phyloP scores from a whole-genome alignment of 2,888 invertebrate species.

The Drosophila kuntzei region DNA sequence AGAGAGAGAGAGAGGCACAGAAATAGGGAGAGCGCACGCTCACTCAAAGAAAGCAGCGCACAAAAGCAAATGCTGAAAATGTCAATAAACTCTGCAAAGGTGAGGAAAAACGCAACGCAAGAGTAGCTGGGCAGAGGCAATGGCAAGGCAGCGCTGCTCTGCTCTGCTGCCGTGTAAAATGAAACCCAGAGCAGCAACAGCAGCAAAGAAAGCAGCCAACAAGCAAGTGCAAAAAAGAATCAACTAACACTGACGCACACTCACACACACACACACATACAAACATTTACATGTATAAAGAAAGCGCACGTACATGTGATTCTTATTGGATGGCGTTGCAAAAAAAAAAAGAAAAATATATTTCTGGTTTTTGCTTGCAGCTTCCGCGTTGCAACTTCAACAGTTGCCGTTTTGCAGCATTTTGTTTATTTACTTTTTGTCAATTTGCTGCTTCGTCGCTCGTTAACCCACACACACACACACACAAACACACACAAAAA shows the following conservation, averaged over 20 bases:
- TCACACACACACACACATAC: slow-evolving; percentile 1
- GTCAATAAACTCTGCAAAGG: slow-evolving; percentile 82
- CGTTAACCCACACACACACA: slow-evolving; percentile 53
- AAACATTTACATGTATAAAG: slow-evolving; percentile 34
- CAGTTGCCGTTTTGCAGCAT: slow-evolving; percentile 66
- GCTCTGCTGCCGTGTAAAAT: slow-evolving; percentile 62
- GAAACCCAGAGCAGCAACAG: slow-evolving; percentile 54
- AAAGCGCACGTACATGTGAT: slow-evolving; percentile 65
- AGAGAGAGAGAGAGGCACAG: slow-evolving; percentile 23
- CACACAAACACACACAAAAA: too few species aligned
- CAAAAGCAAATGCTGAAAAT: slow-evolving; percentile 79
- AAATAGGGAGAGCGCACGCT: slow-evolving; percentile 66
- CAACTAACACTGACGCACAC: slow-evolving; percentile 35
- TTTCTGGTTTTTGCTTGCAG: slow-evolving; percentile 72
- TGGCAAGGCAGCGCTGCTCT: slow-evolving; percentile 31
- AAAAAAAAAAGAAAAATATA: slow-evolving; percentile 36
- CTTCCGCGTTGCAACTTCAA: slow-evolving; percentile 73
- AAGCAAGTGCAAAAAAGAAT: slow-evolving; percentile 75
- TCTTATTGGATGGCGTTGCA: slow-evolving; percentile 70
- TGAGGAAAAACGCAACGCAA: slow-evolving; percentile 80
- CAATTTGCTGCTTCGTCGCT: slow-evolving; percentile 64
- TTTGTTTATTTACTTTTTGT: slow-evolving; percentile 71
- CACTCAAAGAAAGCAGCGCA: slow-evolving; percentile 72
- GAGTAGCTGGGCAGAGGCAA: slow-evolving; percentile 55
- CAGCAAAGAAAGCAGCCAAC: slow-evolving; percentile 67